Conservation (phyloP, 2,113 vertebrate species). For the Pygoscelis adeliae region DNA sequence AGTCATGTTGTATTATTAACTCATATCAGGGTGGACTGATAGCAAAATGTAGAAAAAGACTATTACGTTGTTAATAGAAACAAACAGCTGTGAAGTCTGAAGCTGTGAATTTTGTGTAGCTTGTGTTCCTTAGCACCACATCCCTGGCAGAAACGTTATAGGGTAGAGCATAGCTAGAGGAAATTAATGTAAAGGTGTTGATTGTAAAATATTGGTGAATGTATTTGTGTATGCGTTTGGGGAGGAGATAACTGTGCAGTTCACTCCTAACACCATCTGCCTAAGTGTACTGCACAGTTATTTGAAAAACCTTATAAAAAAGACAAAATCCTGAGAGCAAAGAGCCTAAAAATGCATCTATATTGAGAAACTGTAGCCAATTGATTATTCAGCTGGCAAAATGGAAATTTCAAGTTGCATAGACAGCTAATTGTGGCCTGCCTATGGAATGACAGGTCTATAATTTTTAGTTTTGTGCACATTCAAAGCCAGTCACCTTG, state of each 20-base stretch:
- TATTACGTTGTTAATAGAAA: neutral
- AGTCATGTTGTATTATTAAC: neutral
- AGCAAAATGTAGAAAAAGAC: neutral
- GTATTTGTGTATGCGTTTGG: neutral
- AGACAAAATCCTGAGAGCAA: constrained; percentile 39
- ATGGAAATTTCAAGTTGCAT: constrained; percentile 82
- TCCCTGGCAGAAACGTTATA: neutral
- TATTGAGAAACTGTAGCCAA: constrained; percentile 71
- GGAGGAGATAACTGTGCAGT: neutral
- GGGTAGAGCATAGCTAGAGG: neutral
- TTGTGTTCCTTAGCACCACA: neutral
- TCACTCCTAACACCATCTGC: constrained; percentile 49
- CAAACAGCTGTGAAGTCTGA: neutral
- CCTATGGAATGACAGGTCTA: constrained; percentile 82
- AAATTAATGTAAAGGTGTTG: neutral
- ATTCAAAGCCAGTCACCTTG: constrained; percentile 86
- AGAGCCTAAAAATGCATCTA: constrained; percentile 65
- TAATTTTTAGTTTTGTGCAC: constrained; percentile 86
- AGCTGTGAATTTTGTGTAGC: neutral
- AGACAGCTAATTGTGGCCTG: constrained; percentile 84
- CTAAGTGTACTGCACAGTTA: constrained; percentile 39
- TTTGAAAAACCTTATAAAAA: constrained; percentile 48
- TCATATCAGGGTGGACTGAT: neutral
- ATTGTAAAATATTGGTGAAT: neutral
- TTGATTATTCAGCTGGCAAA: constrained; percentile 82